Conservation (phyloP, 2,797 vertebrate genomes). For the Fratercula arctica region DNA sequence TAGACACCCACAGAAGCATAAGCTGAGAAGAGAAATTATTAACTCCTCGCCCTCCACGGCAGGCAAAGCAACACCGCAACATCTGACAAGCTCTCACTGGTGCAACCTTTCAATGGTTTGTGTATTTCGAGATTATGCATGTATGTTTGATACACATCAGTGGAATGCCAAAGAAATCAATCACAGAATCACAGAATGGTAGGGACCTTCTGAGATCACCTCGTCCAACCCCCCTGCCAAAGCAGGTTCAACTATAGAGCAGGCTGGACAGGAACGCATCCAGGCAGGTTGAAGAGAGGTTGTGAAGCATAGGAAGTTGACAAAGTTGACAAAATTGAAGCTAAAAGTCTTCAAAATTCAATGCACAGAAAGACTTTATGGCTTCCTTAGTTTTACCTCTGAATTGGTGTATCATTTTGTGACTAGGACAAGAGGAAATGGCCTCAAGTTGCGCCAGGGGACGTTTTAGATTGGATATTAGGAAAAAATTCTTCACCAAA, state of each 20-base stretch:
- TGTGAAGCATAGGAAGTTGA: neutral
- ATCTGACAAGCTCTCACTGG: neutral
- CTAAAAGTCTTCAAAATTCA: neutral
- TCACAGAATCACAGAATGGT: neutral
- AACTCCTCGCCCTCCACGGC: neutral
- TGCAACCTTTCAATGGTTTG: neutral
- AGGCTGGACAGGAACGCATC: neutral
- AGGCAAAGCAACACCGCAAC: neutral
- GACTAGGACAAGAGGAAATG: neutral
- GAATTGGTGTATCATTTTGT: rapidly evolving
- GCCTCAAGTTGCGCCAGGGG: neutral
- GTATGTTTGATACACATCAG: neutral
- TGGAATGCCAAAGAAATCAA: neutral
- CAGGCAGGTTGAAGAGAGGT: neutral
- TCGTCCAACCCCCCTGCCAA: neutral
- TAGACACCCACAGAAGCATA: neutral
- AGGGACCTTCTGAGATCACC: neutral
- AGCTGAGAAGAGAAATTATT: conserved; percentile 1
- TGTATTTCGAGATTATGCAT: neutral
- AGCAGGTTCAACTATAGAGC: neutral
- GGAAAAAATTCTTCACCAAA: neutral
- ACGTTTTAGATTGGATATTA: neutral
- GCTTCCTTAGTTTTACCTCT: neutral
- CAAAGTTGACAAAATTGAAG: neutral
- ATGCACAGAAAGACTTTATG: neutral